Base-by-base conservation (phyloP, 2,113 vertebrate species). In the Saccopteryx leptura region DNA sequence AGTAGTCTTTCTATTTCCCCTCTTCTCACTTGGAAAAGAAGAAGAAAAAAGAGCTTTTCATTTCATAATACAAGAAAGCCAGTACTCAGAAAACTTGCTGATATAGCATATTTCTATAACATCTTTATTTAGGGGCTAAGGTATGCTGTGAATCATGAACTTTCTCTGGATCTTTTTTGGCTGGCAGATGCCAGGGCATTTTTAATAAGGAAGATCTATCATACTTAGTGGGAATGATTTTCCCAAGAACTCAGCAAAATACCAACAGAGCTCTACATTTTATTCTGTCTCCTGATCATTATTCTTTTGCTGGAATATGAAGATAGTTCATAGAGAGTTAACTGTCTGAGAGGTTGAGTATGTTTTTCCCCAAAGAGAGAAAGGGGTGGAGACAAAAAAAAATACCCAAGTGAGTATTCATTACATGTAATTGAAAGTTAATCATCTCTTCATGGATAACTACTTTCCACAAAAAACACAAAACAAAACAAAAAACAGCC, bases 381-480 rank as follows among this genome's bases (percentile, higher is more conserved):
- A 93, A 65, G 31, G n/a, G 15, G 9, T 9, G 26, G 74, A 46
- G 87, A 54, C 33, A 97, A 94, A 93, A 89, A 58, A 96, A 39
- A 39, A 39, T 3, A 85, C 81, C 86, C 33, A 86, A 94, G 13
- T 56, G 61, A 81, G 18, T 85, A 76, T 96, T 89, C 28, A 46
- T 96, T 97, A 92, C 86, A 85, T 46, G 75, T 48, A 97, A 63
- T 19, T 94, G 72, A 96, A 91, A 96, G 23, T 6, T 96, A 96
- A 97, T 96, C 2, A 95, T 95, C 92, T 91, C 84, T 60, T 97
- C 88, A 48, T 92, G 2, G 61, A 90, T 97, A 96, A 96, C 60
- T 63, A 80, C 68, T 97, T n/a, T 50, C 60, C 10, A 90, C 85
- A 52, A 97, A 91, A 56, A 1, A 1, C 15, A 46, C 39, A 71